Evolutionary conservation across 1,140 invertebrate species (phyloP).

Genomic region (Rhyacophila brunnea): DNA sequence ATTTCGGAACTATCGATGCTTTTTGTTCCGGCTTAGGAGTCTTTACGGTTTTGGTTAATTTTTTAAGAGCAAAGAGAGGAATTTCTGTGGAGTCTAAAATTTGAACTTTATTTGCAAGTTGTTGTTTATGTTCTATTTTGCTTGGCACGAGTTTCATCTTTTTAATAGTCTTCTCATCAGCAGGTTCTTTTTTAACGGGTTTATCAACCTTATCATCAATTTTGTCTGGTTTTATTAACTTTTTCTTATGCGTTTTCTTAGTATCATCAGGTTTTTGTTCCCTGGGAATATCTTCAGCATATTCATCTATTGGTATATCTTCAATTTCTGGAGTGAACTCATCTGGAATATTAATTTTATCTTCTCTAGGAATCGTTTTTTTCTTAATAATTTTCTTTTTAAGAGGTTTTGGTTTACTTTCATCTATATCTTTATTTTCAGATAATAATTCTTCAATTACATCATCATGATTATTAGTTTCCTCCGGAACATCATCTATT

Average conservation of each 20-base stretch:
- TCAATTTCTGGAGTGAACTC: neutral
- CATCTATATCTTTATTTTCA: slow-evolving; percentile 36
- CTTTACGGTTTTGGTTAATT: slow-evolving; percentile 58
- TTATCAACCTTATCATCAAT: neutral
- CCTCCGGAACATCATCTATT: neutral
- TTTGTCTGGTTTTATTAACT: slow-evolving; percentile 21
- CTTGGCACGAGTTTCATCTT: slow-evolving; percentile 39
- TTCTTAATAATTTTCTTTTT: slow-evolving; percentile 40
- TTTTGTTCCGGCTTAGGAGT: slow-evolving; percentile 52
- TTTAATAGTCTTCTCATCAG: slow-evolving; percentile 41
- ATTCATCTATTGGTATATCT: slow-evolving; percentile 1
- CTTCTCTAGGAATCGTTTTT: slow-evolving; percentile 36
- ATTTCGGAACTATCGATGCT: slow-evolving; percentile 57
- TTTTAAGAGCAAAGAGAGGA: slow-evolving; percentile 60
- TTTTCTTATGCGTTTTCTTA: slow-evolving; percentile 42
- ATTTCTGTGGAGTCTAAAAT: slow-evolving; percentile 41
- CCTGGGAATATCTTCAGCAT: slow-evolving; percentile 33
- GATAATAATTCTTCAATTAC: neutral
- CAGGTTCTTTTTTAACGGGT: slow-evolving; percentile 30
- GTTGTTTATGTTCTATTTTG: slow-evolving; percentile 43
- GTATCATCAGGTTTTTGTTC: slow-evolving; percentile 37
- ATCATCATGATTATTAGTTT: neutral
- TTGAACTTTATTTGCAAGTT: slow-evolving; percentile 32
- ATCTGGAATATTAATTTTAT: slow-evolving; percentile 25
- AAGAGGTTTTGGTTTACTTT: slow-evolving; percentile 29